phyloP scores from a whole-genome alignment of 2,113 vertebrate genomes.

The Pelusios castaneus region DNA sequence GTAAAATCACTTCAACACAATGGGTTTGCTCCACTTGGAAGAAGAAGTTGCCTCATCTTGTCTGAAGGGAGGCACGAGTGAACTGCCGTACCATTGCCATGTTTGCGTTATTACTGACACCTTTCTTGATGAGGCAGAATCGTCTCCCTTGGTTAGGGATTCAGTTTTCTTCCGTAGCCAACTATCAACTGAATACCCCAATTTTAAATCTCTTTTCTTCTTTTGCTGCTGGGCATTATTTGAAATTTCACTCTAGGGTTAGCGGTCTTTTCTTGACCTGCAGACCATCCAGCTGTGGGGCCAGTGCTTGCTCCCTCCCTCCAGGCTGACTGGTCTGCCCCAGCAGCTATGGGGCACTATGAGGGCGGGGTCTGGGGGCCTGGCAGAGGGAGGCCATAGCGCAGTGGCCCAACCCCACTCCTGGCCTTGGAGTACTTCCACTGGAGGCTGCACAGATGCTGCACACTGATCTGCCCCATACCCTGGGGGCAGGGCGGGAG shows the following conservation, averaged over 20 bases:
- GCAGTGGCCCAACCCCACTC: no score
- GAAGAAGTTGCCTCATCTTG: not conserved
- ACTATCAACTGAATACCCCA: not conserved
- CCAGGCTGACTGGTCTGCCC: no score
- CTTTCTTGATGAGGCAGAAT: rapidly evolving
- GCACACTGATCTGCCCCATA: no score
- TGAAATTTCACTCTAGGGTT: not conserved
- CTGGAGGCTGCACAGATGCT: no score
- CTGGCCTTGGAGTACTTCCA: no score
- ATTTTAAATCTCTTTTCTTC: not conserved
- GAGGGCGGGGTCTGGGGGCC: no score
- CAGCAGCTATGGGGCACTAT: no score
- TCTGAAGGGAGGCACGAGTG: not conserved
- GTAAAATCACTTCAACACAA: not conserved
- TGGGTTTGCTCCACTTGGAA: not conserved
- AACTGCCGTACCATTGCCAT: not conserved
- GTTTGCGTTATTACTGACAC: not conserved
- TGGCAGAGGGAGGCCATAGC: no score
- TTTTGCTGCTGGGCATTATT: not conserved
- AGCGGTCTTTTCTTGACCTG: not conserved
- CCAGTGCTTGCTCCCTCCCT: no score
- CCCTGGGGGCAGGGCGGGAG: no score
- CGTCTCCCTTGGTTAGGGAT: not conserved
- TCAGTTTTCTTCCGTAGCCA: not conserved
- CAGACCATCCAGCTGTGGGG: no score